Conservation (phyloP, 2,797 vertebrate genomes). For the Aplochiton taeniatus region DNA sequence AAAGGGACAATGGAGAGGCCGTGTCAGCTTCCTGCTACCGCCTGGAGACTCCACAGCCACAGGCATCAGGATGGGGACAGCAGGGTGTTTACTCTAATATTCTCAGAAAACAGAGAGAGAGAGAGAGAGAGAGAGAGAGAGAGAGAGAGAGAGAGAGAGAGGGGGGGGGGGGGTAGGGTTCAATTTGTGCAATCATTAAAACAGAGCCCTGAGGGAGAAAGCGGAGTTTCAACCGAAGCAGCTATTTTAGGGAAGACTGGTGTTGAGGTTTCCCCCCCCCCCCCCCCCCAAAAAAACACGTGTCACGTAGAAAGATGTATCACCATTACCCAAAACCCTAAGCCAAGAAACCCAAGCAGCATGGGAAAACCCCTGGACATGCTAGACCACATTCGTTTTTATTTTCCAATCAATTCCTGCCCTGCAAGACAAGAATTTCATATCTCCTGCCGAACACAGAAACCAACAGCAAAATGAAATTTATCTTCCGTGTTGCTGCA, state of each 20-base stretch:
- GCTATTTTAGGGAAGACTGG: constrained; percentile 67
- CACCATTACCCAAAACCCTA: constrained; percentile 47
- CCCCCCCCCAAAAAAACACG: constrained; percentile 47
- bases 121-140: constrained; percentile 50
- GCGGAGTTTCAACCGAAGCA: constrained; percentile 60
- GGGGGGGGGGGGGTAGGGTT: constrained; percentile 40
- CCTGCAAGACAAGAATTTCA: constrained; percentile 71
- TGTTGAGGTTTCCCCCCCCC: constrained; percentile 54
- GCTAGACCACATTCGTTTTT: constrained; percentile 64
- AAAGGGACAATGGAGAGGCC: constrained; percentile 69
- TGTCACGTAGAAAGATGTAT: constrained; percentile 65
- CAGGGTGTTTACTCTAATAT: constrained; percentile 64
- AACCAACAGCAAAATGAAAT: constrained; percentile 78
- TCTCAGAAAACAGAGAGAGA: constrained; percentile 30
- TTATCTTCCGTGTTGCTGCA: constrained; percentile 65
- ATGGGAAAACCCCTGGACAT: constrained; percentile 47
- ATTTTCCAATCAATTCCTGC: constrained; percentile 74
- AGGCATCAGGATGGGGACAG: constrained; percentile 28
- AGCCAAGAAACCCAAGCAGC: constrained; percentile 49
- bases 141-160: constrained; percentile 6
- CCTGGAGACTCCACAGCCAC: constrained; percentile 34
- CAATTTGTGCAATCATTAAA: constrained; percentile 73
- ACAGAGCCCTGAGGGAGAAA: constrained; percentile 62
- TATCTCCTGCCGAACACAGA: constrained; percentile 69
- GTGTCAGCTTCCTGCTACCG: constrained; percentile 66